Percentiles rank a stretch among this genome's conserved stretches.
These are phyloP conservation scores for Zaprionus ghesquierei DNA, from an alignment of 1,140 invertebrate species.

Conservation along the genomic window DNA sequence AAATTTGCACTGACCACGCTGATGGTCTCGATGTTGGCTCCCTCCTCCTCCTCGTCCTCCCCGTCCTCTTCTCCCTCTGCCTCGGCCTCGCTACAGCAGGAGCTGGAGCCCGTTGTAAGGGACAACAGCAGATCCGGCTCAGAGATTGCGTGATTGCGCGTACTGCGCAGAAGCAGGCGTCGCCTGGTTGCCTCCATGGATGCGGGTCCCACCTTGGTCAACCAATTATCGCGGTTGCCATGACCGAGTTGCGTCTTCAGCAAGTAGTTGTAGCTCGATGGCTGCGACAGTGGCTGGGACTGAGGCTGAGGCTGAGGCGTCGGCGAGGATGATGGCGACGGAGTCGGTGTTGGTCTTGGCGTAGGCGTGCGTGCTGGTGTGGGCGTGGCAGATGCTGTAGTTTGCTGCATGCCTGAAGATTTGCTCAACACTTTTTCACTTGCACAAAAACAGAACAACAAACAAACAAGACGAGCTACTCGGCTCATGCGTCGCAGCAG, in stretches of 20 bases:
- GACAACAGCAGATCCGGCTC: neutral
- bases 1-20: slow-evolving; percentile 58
- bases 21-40: slow-evolving; percentile 1
- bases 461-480: neutral
- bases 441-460: neutral
- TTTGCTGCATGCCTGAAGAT: neutral
- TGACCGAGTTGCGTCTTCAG: neutral
- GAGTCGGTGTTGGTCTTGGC: neutral
- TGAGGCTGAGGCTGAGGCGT: neutral
- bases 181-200: slow-evolving; percentile 3
- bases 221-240: neutral
- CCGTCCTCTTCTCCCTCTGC: neutral
- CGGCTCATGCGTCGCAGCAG: neutral
- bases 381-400: neutral
- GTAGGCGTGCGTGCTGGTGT: neutral
- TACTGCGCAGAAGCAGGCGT: slow-evolving; percentile 4
- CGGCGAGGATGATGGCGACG: neutral
- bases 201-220: neutral
- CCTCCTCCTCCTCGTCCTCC: neutral
- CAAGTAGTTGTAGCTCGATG: neutral
- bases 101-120: neutral
- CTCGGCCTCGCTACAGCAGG: neutral
- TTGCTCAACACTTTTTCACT: neutral
- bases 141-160: neutral
- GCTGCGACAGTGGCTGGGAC: neutral